Evolutionary conservation across 2,888 invertebrate species (phyloP).

Genomic region (Sycophila texana): DNA sequence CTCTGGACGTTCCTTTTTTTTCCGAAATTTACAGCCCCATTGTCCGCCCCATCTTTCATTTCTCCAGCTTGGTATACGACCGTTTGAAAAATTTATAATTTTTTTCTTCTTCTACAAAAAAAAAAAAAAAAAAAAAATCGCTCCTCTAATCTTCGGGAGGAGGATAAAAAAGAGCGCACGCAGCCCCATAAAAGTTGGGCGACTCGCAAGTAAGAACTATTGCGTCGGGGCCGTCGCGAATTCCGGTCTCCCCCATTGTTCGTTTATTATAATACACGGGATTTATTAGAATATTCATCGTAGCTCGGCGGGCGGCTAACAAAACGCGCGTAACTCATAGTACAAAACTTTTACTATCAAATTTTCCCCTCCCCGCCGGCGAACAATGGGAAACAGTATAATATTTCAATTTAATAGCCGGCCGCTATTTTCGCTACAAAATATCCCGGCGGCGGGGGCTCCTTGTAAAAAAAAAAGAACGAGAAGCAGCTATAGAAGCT

Average conservation of each 20-base stretch:
- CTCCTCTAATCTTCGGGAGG: too few relatives aligned
- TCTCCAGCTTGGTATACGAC: too few relatives aligned
- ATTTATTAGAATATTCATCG: slow-evolving; percentile 44
- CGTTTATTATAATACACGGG: slow-evolving; percentile 11
- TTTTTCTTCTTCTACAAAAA: too few relatives aligned
- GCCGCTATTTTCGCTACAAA: neutral
- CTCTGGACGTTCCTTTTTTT: too few relatives aligned
- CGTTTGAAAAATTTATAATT: too few relatives aligned
- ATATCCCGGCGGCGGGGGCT: neutral
- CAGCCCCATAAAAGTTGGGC: too few relatives aligned
- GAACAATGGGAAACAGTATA: slow-evolving; percentile 33
- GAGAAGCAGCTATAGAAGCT: slow-evolving; percentile 26
- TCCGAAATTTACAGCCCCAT: too few relatives aligned
- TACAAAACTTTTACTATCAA: slow-evolving; percentile 42
- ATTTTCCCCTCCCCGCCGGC: slow-evolving; percentile 18
- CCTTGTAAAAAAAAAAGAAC: neutral
- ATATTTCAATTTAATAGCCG: slow-evolving; percentile 47
- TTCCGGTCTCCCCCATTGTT: slow-evolving; percentile 7
- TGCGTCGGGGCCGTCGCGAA: neutral
- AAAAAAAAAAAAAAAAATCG: too few relatives aligned
- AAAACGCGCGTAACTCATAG: neutral
- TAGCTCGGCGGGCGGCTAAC: neutral
- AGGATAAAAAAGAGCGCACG: too few relatives aligned
- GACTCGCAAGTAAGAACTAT: too few relatives aligned
- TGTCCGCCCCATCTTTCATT: too few relatives aligned